Conservation (phyloP, 2,888 invertebrate genomes). For the Venusia cambrica region DNA sequence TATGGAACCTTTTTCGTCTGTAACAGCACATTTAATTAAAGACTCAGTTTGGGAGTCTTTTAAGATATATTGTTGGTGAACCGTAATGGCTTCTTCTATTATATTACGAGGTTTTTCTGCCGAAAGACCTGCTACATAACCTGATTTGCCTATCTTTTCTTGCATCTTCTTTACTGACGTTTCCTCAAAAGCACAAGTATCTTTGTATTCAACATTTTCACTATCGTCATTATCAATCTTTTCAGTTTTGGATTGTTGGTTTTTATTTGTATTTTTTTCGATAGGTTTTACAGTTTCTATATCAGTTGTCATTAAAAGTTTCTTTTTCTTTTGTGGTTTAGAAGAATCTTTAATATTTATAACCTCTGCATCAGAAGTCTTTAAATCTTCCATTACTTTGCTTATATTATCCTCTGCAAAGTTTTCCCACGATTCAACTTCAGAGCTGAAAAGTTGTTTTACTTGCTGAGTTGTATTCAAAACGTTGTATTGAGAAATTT, state of each 20-base stretch:
- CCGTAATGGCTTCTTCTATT: too few species aligned
- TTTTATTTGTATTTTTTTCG: not conserved
- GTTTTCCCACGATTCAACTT: conserved; percentile 22
- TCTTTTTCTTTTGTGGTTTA: conserved; percentile 51
- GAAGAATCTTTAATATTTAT: conserved; percentile 9
- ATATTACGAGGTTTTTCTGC: too few species aligned
- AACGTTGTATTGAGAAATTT: conserved; percentile 11
- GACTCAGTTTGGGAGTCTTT: too few species aligned
- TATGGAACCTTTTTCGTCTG: conserved; percentile 34
- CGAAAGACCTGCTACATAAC: too few species aligned
- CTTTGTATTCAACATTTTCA: not conserved
- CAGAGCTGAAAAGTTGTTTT: conserved; percentile 19
- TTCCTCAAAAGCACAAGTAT: too few species aligned
- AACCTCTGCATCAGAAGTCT: conserved; percentile 26
- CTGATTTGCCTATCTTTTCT: too few species aligned
- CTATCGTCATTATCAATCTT: not conserved
- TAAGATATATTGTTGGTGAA: too few species aligned
- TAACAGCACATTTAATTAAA: too few species aligned
- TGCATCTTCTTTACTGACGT: too few species aligned
- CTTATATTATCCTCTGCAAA: conserved; percentile 29
- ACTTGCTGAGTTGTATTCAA: conserved; percentile 4
- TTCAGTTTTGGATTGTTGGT: too few species aligned
- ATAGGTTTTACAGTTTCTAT: not conserved
- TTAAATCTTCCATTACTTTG: conserved; percentile 37
- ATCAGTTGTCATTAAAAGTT: conserved; percentile 33